These are phyloP conservation scores for Elaphurus davidianus DNA, from an alignment of 2,113 vertebrate species.

Conservation along the genomic window DNA sequence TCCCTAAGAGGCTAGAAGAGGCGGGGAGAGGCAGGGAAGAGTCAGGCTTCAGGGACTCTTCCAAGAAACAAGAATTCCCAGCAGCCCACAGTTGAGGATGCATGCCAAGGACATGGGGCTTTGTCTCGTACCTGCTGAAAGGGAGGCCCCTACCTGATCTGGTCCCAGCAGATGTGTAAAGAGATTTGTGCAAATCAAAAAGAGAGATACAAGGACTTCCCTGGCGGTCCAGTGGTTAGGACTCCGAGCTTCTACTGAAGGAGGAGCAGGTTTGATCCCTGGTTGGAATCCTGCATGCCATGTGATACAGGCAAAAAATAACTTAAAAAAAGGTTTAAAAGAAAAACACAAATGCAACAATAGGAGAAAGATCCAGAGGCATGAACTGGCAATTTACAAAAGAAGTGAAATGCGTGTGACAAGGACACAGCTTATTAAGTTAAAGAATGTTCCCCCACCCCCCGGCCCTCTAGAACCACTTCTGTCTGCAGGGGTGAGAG, in stretches of 20 bases:
- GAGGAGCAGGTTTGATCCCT: not conserved
- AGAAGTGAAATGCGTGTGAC: not conserved
- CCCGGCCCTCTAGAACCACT: not conserved
- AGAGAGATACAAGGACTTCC: not conserved
- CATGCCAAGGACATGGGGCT: not conserved
- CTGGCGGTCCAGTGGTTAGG: not conserved
- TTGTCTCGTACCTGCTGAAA: not conserved
- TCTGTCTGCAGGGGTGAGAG: not conserved
- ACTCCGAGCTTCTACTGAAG: not conserved
- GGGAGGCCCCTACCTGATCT: not conserved
- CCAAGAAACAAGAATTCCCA: not conserved
- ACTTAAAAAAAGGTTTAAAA: rapidly evolving
- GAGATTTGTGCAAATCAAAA: not conserved
- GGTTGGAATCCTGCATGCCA: not conserved
- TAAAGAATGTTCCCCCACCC: not conserved
- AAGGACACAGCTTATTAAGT: not conserved
- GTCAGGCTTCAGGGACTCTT: not conserved
- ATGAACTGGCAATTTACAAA: not conserved
- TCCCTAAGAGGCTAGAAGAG: not conserved
- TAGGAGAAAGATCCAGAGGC: not conserved
- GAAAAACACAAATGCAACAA: not conserved
- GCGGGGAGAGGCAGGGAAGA: not conserved
- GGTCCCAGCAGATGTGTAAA: not conserved
- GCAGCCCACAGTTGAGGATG: too few species aligned
- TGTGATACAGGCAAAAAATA: not conserved